Evolutionary conservation across 2,797 vertebrate genomes (phyloP).

Genomic region (Poeciliopsis presidionis): DNA sequence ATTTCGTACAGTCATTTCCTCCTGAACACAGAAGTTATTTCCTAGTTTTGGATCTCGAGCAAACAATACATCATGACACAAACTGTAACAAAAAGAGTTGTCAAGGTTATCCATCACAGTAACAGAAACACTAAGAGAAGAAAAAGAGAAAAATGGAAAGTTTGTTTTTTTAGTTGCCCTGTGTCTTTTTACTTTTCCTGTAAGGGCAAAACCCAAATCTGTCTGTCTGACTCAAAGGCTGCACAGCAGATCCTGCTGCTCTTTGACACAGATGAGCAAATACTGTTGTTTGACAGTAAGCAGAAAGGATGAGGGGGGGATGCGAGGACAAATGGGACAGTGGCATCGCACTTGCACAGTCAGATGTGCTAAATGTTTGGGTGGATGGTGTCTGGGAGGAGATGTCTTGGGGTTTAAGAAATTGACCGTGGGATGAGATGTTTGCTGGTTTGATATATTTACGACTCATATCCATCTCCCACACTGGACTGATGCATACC

Average conservation of each 20-base stretch:
- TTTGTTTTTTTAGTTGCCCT: conserved; percentile 14
- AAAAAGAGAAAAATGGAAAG: conserved; percentile 6
- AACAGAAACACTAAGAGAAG: background rate
- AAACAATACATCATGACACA: background rate
- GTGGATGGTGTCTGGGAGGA: background rate
- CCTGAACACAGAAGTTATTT: conserved; percentile 5
- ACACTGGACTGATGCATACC: background rate
- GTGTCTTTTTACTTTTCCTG: conserved; percentile 46
- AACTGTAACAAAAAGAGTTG: background rate
- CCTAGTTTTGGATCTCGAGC: background rate
- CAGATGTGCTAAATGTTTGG: conserved; percentile 13
- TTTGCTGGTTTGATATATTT: background rate
- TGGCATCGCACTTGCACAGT: conserved; percentile 8
- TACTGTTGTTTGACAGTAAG: conserved; percentile 75
- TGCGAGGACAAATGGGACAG: conserved; percentile 36
- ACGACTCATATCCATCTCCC: background rate
- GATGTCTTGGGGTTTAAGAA: conserved; percentile 7
- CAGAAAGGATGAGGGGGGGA: conserved; percentile 42
- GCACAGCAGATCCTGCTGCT: conserved; percentile 67
- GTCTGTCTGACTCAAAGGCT: conserved; percentile 67
- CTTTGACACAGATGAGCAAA: conserved; percentile 78
- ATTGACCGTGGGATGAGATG: background rate
- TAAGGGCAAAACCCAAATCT: conserved; percentile 23
- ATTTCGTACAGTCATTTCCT: conserved; percentile 38
- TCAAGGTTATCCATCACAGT: background rate